phyloP scores from a whole-genome alignment of 2,113 vertebrate species.

The Gambusia holbrooki region DNA sequence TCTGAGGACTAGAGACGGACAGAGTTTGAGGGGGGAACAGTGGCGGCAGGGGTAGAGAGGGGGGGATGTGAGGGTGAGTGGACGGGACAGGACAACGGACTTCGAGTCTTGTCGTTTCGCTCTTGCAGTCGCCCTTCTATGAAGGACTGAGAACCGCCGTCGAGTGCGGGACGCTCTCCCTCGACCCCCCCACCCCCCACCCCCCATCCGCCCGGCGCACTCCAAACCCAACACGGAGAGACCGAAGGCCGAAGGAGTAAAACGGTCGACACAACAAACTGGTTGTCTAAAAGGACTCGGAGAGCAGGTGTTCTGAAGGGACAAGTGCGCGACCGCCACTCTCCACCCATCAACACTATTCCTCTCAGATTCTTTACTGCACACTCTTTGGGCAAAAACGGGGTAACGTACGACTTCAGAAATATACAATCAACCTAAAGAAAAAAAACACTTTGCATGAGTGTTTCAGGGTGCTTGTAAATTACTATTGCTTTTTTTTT shows the following conservation, averaged over 20 bases:
- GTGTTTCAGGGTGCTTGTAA: constrained; percentile 78
- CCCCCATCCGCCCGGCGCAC: no score
- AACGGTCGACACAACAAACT: constrained; percentile 40
- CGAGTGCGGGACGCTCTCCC: constrained; percentile 13
- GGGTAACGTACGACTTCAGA: constrained; percentile 66
- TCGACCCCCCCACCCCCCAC: background rate
- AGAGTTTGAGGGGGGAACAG: background rate
- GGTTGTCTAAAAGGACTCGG: constrained; percentile 52
- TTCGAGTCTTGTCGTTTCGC: constrained; percentile 20
- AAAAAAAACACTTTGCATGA: constrained; percentile 70
- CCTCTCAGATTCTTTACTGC: constrained; percentile 66
- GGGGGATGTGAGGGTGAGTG: background rate
- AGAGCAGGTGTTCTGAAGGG: constrained; percentile 65
- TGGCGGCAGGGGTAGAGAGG: background rate
- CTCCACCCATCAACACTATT: constrained; percentile 59
- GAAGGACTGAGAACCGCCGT: constrained; percentile 60
- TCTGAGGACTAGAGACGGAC: constrained; percentile 5
- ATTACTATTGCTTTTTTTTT: constrained; percentile 52
- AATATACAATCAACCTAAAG: constrained; percentile 64
- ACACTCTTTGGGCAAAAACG: constrained; percentile 65
- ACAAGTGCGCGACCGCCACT: constrained; percentile 48
- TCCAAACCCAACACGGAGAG: constrained; percentile 22
- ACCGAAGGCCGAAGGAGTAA: constrained; percentile 47
- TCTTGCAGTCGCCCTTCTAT: constrained; percentile 43
- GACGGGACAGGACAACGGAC: constrained; percentile 37